Evolutionary conservation across 2,113 vertebrate genomes (phyloP).

Genomic region (Percopsis transmontana): DNA sequence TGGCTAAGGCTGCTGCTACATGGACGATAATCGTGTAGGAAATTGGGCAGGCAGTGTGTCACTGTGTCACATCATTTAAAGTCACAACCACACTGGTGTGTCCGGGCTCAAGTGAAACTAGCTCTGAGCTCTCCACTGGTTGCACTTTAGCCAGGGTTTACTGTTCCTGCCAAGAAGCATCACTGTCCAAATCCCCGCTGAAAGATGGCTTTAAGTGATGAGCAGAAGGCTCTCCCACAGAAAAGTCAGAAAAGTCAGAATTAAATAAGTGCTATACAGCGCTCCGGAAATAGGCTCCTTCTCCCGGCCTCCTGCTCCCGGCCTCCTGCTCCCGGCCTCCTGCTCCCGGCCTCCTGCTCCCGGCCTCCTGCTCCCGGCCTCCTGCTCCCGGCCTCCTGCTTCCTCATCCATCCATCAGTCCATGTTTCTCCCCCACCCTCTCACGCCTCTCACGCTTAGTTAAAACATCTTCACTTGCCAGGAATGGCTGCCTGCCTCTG

Average conservation of each 20-base stretch:
- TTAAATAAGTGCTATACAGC: conserved; percentile 47
- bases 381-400: conserved; percentile 8
- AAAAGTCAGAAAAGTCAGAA: conserved; percentile 50
- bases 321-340: conserved; percentile 15
- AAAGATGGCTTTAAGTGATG: conserved; percentile 53
- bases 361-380: conserved; percentile 21
- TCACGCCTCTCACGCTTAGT: conserved; percentile 14
- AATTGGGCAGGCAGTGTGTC: background rate
- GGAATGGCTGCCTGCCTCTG: conserved; percentile 34
- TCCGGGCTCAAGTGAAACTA: conserved; percentile 29
- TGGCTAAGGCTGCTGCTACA: background rate
- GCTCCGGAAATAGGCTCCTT: conserved; percentile 49
- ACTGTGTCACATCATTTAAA: conserved; percentile 9
- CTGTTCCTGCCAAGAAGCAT: conserved; percentile 45
- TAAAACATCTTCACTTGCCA: conserved; percentile 13
- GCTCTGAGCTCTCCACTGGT: background rate
- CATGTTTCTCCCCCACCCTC: background rate
- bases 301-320: conserved; percentile 7
- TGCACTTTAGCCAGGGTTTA: conserved; percentile 42
- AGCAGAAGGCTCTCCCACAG: conserved; percentile 39
- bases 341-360: conserved; percentile 24
- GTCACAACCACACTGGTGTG: conserved; percentile 22
- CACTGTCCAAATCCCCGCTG: conserved; percentile 47
- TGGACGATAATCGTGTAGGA: background rate
- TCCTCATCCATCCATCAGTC: conserved; percentile 10